A percentile compares a stretch with the other conserved stretches of the same genome.
phyloP scores from a whole-genome alignment of 2,888 invertebrate species.

The Drepanosiphum platanoidis region DNA sequence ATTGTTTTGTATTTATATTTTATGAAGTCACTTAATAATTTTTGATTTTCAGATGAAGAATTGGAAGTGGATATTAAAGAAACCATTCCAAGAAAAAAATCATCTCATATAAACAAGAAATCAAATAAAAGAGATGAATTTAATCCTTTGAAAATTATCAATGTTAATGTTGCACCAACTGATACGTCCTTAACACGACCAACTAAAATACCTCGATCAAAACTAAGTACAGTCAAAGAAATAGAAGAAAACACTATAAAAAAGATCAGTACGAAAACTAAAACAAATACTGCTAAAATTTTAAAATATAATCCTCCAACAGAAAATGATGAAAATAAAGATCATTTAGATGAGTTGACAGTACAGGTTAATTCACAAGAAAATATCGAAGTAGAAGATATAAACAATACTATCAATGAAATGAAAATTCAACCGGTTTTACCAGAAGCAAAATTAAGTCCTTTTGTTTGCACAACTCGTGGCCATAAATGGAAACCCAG shows the following conservation, averaged over 20 bases:
- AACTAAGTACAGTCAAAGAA: constrained; percentile 48
- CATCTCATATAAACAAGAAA: background rate
- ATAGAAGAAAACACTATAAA: constrained; percentile 35
- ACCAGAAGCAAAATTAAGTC: constrained; percentile 33
- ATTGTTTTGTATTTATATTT: background rate
- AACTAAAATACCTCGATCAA: background rate
- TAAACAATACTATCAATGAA: constrained; percentile 32
- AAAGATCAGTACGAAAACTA: background rate
- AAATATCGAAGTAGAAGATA: background rate
- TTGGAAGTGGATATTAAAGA: background rate
- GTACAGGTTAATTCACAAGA: background rate
- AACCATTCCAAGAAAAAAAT: background rate
- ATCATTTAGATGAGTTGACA: background rate
- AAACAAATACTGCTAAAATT: background rate
- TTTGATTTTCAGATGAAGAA: background rate
- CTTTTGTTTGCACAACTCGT: constrained; percentile 57
- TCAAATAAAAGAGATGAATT: background rate
- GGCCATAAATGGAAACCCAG: constrained; percentile 52
- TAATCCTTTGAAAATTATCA: background rate
- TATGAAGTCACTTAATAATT: background rate
- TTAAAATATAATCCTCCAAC: background rate
- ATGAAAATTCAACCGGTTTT: background rate
- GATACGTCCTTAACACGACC: constrained; percentile 30
- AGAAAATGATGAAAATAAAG: background rate
- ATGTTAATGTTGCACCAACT: constrained; percentile 22